phyloP scores from a whole-genome alignment of 2,888 invertebrate species.

The Mamestra brassicae region DNA sequence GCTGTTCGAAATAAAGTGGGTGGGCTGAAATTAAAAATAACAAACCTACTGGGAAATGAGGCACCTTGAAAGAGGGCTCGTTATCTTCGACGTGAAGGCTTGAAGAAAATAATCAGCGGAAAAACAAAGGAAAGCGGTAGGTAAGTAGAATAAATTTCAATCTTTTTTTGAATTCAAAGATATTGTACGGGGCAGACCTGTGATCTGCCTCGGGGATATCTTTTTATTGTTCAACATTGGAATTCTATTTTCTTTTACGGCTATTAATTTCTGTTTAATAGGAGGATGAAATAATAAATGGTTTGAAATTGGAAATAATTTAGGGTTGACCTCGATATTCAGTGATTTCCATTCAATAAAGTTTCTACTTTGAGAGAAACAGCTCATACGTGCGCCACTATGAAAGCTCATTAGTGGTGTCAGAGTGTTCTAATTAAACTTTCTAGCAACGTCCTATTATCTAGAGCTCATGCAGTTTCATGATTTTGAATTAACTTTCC shows the following conservation, averaged over 20 bases:
- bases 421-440: constrained; percentile 59
- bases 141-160: constrained; percentile 71
- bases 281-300: constrained; percentile 9
- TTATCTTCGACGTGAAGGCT: constrained; percentile 79
- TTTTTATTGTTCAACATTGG: constrained; percentile 45
- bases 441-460: constrained; percentile 42
- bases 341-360: background rate
- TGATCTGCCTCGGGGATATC: constrained; percentile 47
- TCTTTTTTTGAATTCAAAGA: constrained; percentile 64
- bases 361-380: constrained; percentile 12
- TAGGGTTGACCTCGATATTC: constrained; percentile 1
- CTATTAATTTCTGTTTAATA: constrained; percentile 27
- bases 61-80: constrained; percentile 79
- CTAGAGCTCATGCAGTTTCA: constrained; percentile 51
- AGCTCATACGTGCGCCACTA: constrained; percentile 21
- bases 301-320: constrained; percentile 14
- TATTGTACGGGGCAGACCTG: constrained; percentile 48
- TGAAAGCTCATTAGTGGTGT: constrained; percentile 51
- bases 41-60: constrained; percentile 82
- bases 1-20: constrained; percentile 67
- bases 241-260: constrained; percentile 34
- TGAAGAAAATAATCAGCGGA: constrained; percentile 80
- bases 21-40: constrained; percentile 80
- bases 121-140: constrained; percentile 76
- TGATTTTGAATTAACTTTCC: constrained; percentile 47